Evolutionary conservation across 2,797 vertebrate species (phyloP), one percentile per base, ranked within the genome.

Genomic region (Cercopithecus neglectus): DNA sequence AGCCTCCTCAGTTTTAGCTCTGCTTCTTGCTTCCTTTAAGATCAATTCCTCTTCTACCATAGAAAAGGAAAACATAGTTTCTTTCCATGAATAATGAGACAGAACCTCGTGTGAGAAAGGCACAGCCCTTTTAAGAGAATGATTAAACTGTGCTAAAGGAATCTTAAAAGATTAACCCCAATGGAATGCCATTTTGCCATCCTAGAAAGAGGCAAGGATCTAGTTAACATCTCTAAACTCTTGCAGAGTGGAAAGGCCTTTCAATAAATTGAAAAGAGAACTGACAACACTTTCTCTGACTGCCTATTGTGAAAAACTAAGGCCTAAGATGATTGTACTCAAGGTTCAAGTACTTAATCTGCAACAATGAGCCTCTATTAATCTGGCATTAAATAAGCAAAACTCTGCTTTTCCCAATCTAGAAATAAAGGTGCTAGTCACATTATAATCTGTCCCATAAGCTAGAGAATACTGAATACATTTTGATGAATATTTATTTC

Each of bases 401-500:
- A 89, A 79, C 5, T 72, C 61, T 64, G n/a, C 67, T 82, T 90
- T 92, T 82, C 6, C 21, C 41, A 61, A 70, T 75, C 28, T 7
- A 48, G 53, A 94, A 89, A 92, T 89, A 95, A 92, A 84, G 67
- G 89, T 9, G 13, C 79, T 41, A 67, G 64, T 81, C 41, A 94
- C 39, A 41, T 79, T 97, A 36, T 57, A 84, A 57, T 76, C 10
- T 57, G 17, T 70, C 28, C n/a, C 61, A 21, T 93, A 83, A 85
- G 21, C 59, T 82, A 10, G 14, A 79, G 36, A 86, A 55, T 64
- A 57, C 17, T 36, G 21, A 95, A 57, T 72, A 12, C 5, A 53
- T 96, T 92, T 91, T 95, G 81, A 92, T 92, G 91, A 92, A 78
- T 72, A 95, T 28, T 93, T 96, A 55, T 41, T 41, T n/a, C 10